These are phyloP conservation scores for Saccopteryx bilineata DNA, from an alignment of 2,113 vertebrate species.

Conservation along the genomic window DNA sequence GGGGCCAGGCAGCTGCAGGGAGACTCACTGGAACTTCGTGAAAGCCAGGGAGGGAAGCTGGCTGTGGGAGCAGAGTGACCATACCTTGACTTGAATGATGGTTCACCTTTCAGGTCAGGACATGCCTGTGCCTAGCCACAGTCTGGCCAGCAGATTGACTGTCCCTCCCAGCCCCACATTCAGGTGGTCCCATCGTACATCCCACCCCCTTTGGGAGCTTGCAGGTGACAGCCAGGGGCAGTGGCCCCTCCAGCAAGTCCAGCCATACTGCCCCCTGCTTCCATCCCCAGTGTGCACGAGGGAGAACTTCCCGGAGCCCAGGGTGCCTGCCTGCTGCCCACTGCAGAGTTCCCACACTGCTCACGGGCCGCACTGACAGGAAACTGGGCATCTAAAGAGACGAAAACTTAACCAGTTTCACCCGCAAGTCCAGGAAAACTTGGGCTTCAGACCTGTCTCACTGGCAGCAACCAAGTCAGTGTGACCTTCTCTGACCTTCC, in stretches of 20 bases:
- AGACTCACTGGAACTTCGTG: no score
- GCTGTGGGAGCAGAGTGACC: no score
- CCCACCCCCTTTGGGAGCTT: accelerated
- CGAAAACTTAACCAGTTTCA: not conserved
- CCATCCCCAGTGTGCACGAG: not conserved
- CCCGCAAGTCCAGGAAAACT: not conserved
- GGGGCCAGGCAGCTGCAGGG: not conserved
- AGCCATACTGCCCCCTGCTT: not conserved
- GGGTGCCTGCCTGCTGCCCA: no score
- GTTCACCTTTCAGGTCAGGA: not conserved
- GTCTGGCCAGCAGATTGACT: not conserved
- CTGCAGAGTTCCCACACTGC: accelerated
- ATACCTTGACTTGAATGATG: not conserved
- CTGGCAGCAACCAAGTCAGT: not conserved
- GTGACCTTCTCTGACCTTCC: not conserved
- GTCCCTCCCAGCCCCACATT: accelerated
- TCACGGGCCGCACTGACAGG: not conserved
- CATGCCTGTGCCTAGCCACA: not conserved
- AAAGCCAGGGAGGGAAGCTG: no score
- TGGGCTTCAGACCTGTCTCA: not conserved
- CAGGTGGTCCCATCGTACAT: accelerated
- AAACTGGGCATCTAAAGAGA: not conserved
- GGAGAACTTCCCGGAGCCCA: not conserved
- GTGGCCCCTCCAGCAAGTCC: not conserved
- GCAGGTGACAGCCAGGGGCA: not conserved